Base-by-base conservation (phyloP, 2,113 vertebrate species). In the Xiphophorus hellerii region DNA sequence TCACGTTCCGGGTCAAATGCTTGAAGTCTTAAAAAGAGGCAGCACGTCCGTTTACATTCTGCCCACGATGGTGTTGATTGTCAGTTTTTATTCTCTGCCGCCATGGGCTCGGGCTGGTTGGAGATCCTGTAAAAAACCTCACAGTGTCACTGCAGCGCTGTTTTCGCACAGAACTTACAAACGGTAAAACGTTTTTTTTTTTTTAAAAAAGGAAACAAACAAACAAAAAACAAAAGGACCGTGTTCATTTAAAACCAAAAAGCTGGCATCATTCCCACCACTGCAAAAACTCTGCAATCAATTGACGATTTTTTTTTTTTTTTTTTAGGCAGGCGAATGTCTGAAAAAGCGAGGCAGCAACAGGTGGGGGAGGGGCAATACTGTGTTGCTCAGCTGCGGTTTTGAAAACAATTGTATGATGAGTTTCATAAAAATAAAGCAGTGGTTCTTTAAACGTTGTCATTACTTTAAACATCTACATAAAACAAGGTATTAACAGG, bases 1-100 rank as follows among this genome's bases (percentile, higher is more conserved):
- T 58, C 2, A 39, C 68, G 65, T 0, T 35, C 44, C 7, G 17
- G 0, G 62, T 51, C 51, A 62, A 20, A 51, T 22, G 48, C 48
- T 42, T 42, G 15, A 15, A 20, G 44, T 76, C 27, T 63, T 25
- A 77, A 29, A n/a, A 35, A 11, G 9, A 66, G 60, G 60, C 72
- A 60, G 33, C 54, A n/a, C 62, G 37, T 42, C 37, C 30, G 73
- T 74, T 75, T 33, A 58, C 62, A n/a, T 73, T 54, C 58, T 70
- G 69, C 65, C 78, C 64, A 68, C 66, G 33, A 54, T 61, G 69
- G 31, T 13, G 67, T 54, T 73, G 79, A 90, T 87, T 88, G 90
- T 87, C 75, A 28, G 13, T 66, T 66, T 27, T 42, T 12, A 5
- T 63, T 62, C 51, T 78, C 14, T 64, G 17, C 27, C 15, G 58